These are phyloP conservation scores for Tholera decimalis DNA, from an alignment of 2,888 invertebrate species.

Conservation along the genomic window DNA sequence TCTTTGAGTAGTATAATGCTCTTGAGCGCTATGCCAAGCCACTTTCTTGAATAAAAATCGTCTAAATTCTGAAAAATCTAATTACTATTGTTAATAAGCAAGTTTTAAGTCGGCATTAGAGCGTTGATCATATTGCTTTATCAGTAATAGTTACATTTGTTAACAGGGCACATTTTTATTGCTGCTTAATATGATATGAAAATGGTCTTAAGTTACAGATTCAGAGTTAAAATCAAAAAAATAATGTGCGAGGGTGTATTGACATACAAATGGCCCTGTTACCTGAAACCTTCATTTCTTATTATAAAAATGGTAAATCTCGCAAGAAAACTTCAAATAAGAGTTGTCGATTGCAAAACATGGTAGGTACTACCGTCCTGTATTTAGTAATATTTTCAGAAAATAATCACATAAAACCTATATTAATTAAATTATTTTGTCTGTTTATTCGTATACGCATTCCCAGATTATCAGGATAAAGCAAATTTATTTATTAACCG, in stretches of 20 bases:
- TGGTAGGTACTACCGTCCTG: no score
- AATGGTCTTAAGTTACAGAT: not conserved
- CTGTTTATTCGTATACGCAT: no score
- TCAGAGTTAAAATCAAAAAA: not conserved
- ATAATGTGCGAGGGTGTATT: not conserved
- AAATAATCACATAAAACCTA: not conserved
- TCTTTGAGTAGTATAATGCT: slow-evolving; percentile 52
- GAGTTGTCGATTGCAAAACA: not conserved
- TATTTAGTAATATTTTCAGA: no score
- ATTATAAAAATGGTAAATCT: slow-evolving; percentile 7
- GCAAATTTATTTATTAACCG: not conserved
- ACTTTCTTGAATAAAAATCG: slow-evolving; percentile 57
- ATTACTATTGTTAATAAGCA: slow-evolving; percentile 61
- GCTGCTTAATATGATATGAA: not conserved
- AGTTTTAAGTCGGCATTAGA: slow-evolving; percentile 53
- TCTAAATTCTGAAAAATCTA: slow-evolving; percentile 62
- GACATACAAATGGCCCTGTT: slow-evolving; percentile 25
- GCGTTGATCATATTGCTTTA: slow-evolving; percentile 48
- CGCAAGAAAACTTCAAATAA: not conserved
- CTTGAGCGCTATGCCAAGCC: slow-evolving; percentile 75
- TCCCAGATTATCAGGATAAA: not conserved
- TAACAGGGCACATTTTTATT: slow-evolving; percentile 36
- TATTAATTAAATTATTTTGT: not conserved
- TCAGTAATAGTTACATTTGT: not conserved
- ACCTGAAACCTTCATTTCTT: not conserved